phyloP scores from a whole-genome alignment of 2,113 vertebrate genomes.

The Ondatra zibethicus region DNA sequence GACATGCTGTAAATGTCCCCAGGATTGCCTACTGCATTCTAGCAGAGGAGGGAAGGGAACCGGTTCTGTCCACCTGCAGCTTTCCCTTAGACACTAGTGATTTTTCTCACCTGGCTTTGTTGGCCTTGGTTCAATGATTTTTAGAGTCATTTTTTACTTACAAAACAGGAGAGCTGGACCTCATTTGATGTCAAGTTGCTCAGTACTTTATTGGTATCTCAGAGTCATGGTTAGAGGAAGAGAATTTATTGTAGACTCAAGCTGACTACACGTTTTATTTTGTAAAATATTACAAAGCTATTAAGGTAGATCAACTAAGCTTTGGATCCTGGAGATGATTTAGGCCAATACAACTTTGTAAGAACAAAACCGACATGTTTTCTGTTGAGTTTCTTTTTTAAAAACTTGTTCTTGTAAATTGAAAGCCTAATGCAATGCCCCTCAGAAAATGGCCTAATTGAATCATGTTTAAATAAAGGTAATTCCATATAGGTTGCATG shows the following conservation, averaged over 20 bases:
- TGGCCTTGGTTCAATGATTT: background rate
- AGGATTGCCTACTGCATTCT: background rate
- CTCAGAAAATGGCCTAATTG: slow-evolving; percentile 85
- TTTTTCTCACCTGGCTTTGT: background rate
- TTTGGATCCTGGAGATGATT: slow-evolving; percentile 22
- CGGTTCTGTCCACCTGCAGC: background rate
- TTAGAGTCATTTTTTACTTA: slow-evolving; percentile 54
- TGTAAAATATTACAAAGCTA: no score
- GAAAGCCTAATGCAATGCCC: slow-evolving; percentile 76
- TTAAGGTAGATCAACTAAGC: slow-evolving; percentile 1
- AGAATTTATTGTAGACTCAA: slow-evolving; percentile 1
- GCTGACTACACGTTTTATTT: background rate
- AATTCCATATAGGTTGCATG: slow-evolving; percentile 41
- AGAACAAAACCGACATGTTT: slow-evolving; percentile 48
- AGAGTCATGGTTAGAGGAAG: background rate
- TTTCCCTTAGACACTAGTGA: background rate
- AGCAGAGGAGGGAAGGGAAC: background rate
- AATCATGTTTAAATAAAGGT: slow-evolving; percentile 82
- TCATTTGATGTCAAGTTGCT: background rate
- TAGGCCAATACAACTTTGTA: background rate
- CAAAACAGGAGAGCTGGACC: background rate
- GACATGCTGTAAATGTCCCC: background rate
- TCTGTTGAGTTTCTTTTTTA: slow-evolving; percentile 8
- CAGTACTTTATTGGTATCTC: slow-evolving; percentile 12
- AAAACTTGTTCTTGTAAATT: slow-evolving; percentile 38